phyloP scores from a whole-genome alignment of 2,888 invertebrate genomes.

The Enoplolaimus lenunculus region DNA sequence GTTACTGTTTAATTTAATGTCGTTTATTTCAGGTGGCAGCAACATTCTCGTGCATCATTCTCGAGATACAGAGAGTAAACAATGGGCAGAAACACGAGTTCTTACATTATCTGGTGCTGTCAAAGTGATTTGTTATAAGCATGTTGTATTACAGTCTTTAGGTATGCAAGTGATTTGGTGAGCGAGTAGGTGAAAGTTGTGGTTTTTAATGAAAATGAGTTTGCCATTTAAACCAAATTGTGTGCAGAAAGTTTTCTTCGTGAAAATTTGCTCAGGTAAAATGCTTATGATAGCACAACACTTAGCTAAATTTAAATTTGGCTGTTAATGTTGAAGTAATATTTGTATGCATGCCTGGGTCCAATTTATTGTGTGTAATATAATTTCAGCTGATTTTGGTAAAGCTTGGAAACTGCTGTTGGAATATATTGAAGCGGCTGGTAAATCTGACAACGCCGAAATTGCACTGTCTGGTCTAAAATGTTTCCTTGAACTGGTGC shows the following conservation, averaged over 20 bases:
- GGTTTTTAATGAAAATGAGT: too few relatives aligned
- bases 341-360: too few relatives aligned
- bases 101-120: constrained; percentile 37
- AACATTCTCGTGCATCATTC: constrained; percentile 95
- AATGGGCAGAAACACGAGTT: constrained; percentile 96
- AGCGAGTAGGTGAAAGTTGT: too few relatives aligned
- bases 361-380: too few relatives aligned
- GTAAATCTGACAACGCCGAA: constrained; percentile 80
- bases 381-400: constrained; percentile 68
- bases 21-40: constrained; percentile 55
- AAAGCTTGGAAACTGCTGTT: constrained; percentile 81
- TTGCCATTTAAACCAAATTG: too few relatives aligned
- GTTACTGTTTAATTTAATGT: too few relatives aligned
- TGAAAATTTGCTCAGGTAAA: too few relatives aligned
- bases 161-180: too few relatives aligned
- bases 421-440: constrained; percentile 82
- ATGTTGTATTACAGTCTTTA: background rate
- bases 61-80: constrained; percentile 92
- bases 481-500: constrained; percentile 83
- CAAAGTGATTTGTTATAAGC: constrained; percentile 2
- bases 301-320: too few relatives aligned
- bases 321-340: too few relatives aligned
- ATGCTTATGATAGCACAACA: too few relatives aligned
- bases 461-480: constrained; percentile 79
- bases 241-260: too few relatives aligned